Percentiles rank a stretch among this genome's conserved stretches.
Evolutionary conservation across 1,140 invertebrate species (phyloP).

Genomic region (Pseudomyrmex pallidus): DNA sequence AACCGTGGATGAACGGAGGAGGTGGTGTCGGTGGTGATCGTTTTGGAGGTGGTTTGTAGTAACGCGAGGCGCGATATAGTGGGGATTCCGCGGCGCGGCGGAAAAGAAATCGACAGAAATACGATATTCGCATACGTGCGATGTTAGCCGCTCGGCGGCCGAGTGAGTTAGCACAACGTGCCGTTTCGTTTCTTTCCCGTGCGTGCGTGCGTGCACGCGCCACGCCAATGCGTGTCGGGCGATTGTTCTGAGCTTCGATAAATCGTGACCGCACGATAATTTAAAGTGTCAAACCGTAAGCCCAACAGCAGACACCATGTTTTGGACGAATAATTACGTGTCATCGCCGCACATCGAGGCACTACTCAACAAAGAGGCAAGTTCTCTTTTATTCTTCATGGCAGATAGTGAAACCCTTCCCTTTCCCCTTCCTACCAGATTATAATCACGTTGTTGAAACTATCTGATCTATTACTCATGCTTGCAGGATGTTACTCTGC

Average conservation of each 20-base stretch:
- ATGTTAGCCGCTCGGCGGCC: slow-evolving; percentile 45
- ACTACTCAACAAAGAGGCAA: slow-evolving; percentile 91
- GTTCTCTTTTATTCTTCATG: slow-evolving; percentile 16
- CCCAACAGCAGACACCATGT: slow-evolving; percentile 87
- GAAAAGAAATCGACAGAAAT: not conserved
- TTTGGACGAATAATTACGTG: slow-evolving; percentile 92
- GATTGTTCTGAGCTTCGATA: not conserved
- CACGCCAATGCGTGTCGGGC: slow-evolving; percentile 32
- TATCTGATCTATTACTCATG: slow-evolving; percentile 27
- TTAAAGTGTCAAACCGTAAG: not conserved
- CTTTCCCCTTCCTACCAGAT: too few species aligned
- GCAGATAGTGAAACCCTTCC: too few species aligned
- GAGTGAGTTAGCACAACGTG: slow-evolving; percentile 33
- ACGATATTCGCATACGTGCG: slow-evolving; percentile 35
- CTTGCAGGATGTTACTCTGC: slow-evolving; percentile 94
- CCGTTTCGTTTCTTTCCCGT: not conserved
- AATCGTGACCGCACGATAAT: slow-evolving; percentile 11
- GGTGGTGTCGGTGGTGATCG: not conserved
- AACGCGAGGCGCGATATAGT: not conserved
- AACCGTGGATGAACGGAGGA: not conserved
- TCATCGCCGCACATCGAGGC: slow-evolving; percentile 91
- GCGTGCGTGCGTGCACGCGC: slow-evolving; percentile 13
- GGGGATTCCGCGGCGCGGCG: slow-evolving; percentile 18
- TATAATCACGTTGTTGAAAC: not conserved
- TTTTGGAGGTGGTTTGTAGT: not conserved